Evolutionary conservation across 2,888 invertebrate species (phyloP).

Genomic region (Sinhomidia bicolor): DNA sequence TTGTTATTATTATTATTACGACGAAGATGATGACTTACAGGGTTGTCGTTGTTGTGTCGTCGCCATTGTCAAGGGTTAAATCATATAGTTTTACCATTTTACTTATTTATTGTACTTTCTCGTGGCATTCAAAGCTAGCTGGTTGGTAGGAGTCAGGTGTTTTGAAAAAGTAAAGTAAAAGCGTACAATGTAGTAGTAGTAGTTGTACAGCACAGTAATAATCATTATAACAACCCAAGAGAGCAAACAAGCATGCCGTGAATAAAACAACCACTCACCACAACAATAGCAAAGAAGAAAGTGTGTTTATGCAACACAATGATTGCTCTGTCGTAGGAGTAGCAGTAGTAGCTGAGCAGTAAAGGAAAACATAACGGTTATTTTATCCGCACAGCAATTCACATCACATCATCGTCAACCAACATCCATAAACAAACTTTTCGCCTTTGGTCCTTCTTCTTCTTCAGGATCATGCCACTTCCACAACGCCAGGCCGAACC

Average conservation of each 20-base stretch:
- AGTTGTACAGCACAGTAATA: too few relatives aligned
- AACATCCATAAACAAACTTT: constrained; percentile 15
- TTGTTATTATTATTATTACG: too few relatives aligned
- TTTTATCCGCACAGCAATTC: constrained; percentile 24
- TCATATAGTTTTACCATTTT: too few relatives aligned
- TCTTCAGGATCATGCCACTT: neutral
- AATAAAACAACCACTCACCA: constrained; percentile 1
- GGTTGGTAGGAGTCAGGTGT: neutral
- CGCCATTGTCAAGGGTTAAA: neutral
- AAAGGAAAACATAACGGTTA: constrained; percentile 15
- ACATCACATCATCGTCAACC: neutral
- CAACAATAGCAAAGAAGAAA: constrained; percentile 39
- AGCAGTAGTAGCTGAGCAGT: too few relatives aligned
- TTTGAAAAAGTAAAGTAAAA: neutral
- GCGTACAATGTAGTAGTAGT: neutral
- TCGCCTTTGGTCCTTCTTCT: neutral
- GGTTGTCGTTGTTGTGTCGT: neutral
- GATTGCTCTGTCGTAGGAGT: neutral
- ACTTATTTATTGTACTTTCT: neutral
- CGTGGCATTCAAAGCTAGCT: neutral
- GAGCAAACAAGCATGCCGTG: constrained; percentile 20
- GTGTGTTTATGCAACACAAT: neutral
- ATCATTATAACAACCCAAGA: too few relatives aligned
- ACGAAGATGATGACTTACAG: neutral
- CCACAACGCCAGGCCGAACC: neutral